Percentiles rank a stretch among this genome's conserved stretches.
These are phyloP conservation scores for Naso thynnoides DNA, from an alignment of 2,797 vertebrate genomes.

Conservation along the genomic window DNA sequence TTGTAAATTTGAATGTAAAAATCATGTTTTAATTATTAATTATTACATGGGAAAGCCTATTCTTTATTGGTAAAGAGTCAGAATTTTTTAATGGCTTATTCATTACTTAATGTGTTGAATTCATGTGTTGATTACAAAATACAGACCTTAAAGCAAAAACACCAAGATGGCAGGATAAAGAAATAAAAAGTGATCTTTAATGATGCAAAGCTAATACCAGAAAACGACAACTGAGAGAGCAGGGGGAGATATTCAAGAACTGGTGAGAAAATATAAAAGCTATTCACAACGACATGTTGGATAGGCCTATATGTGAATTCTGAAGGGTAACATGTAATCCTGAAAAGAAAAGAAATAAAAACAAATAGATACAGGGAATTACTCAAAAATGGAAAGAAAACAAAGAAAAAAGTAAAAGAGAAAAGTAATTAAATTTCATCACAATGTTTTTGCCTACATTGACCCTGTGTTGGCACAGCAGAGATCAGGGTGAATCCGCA, in stretches of 20 bases:
- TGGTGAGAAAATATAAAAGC: too few species aligned
- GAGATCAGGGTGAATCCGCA: constrained; percentile 40
- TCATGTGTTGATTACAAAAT: neutral
- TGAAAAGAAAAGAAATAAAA: too few species aligned
- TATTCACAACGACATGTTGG: too few species aligned
- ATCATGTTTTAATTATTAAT: neutral
- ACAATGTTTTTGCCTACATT: constrained; percentile 10
- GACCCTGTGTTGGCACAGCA: constrained; percentile 12
- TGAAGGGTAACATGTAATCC: too few species aligned
- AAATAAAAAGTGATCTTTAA: too few species aligned
- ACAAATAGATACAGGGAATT: too few species aligned
- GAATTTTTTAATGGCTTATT: neutral
- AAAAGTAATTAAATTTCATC: neutral
- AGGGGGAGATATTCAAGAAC: too few species aligned
- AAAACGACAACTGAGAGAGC: too few species aligned
- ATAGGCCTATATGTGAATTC: too few species aligned
- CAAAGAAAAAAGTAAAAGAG: neutral
- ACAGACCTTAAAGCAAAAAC: neutral
- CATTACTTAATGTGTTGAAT: neutral
- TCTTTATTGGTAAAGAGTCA: neutral
- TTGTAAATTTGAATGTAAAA: neutral
- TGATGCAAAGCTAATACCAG: too few species aligned
- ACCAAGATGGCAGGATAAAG: too few species aligned
- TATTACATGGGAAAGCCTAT: neutral
- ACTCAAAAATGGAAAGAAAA: neutral